These are phyloP conservation scores for Cirrhinus molitorella DNA, from an alignment of 2,797 vertebrate species.

Conservation along the genomic window DNA sequence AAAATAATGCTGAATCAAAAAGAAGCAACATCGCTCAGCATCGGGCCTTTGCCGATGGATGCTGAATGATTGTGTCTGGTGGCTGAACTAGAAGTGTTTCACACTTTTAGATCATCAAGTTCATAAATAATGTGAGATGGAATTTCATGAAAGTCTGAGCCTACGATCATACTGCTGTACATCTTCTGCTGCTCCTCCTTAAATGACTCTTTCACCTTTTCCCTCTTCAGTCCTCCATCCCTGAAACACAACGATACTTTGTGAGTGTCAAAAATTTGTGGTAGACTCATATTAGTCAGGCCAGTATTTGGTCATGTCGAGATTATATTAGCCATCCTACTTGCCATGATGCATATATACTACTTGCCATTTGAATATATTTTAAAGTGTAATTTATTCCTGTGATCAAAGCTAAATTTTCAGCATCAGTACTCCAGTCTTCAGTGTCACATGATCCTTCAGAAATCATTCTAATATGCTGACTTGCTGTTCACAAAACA, in stretches of 20 bases:
- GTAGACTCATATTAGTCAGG: background rate
- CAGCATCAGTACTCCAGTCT: no score
- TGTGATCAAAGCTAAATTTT: no score
- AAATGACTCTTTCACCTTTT: constrained; percentile 88
- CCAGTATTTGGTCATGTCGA: background rate
- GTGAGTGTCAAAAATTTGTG: background rate
- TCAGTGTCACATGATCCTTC: no score
- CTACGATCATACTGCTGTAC: constrained; percentile 91
- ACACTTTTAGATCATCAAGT: constrained; percentile 40
- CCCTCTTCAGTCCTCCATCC: constrained; percentile 93
- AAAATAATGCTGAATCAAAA: background rate
- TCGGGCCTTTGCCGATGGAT: background rate
- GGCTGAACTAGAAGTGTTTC: background rate
- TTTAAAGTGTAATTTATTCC: no score
- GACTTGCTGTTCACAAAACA: no score
- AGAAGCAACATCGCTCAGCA: background rate
- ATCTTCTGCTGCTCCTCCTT: constrained; percentile 94
- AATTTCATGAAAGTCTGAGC: constrained; percentile 64
- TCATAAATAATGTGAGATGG: constrained; percentile 12
- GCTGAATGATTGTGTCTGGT: background rate
- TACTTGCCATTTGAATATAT: no score
- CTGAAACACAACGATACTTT: constrained; percentile 70
- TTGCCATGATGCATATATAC: no score
- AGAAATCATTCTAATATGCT: no score
- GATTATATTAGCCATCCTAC: background rate